Evolutionary conservation across 2,888 invertebrate species (phyloP).

Genomic region (Sphaerophoria taeniata): DNA sequence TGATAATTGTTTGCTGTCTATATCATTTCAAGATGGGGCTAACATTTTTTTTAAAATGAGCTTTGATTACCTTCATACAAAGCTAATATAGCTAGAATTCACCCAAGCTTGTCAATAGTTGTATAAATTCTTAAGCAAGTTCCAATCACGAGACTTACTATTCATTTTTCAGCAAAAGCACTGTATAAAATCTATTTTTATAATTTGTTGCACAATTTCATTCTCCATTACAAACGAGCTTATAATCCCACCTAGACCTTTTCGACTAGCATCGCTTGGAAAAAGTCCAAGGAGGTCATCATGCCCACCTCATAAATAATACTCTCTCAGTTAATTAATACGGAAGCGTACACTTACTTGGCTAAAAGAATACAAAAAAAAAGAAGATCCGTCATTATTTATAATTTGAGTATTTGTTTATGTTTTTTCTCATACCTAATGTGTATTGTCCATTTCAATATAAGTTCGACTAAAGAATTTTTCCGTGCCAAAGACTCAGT

Average conservation of each 20-base stretch:
- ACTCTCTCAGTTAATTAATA: conserved; percentile 46
- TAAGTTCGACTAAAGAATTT: too few relatives aligned
- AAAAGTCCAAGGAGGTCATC: conserved; percentile 26
- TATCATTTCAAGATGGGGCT: conserved; percentile 18
- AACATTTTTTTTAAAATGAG: too few relatives aligned
- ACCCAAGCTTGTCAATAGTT: background rate
- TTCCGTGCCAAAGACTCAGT: too few relatives aligned
- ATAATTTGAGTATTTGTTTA: too few relatives aligned
- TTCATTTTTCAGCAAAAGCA: background rate
- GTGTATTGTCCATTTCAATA: too few relatives aligned
- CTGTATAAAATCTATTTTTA: background rate
- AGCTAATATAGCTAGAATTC: too few relatives aligned
- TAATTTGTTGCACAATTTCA: conserved; percentile 12
- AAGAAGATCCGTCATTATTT: too few relatives aligned
- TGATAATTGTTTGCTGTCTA: conserved; percentile 31
- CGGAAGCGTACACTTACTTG: conserved; percentile 11
- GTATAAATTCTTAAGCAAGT: background rate
- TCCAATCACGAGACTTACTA: background rate
- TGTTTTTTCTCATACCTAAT: too few relatives aligned
- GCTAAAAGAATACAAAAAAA: background rate
- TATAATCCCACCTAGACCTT: conserved; percentile 42
- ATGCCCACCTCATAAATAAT: conserved; percentile 45
- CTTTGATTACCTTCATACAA: too few relatives aligned
- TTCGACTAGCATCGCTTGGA: conserved; percentile 30
- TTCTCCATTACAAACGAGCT: background rate